Percentiles rank a stretch among this genome's conserved stretches.
These are phyloP conservation scores for Astyanax mexicanus DNA, from an alignment of 2,797 vertebrate species.

Conservation along the genomic window DNA sequence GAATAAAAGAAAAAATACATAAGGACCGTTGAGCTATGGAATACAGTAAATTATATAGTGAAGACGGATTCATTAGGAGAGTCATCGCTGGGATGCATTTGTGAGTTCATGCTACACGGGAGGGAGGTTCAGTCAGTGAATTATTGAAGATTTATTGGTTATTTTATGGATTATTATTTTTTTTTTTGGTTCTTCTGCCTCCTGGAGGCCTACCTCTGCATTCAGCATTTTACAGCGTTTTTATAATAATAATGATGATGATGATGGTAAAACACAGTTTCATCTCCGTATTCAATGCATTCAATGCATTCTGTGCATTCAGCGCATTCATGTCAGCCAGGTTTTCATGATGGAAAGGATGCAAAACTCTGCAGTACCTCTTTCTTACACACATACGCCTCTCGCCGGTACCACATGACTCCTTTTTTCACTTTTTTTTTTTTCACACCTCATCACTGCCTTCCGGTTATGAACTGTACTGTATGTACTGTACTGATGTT, in stretches of 20 bases:
- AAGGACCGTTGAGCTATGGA: conserved; percentile 22
- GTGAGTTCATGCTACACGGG: conserved; percentile 19
- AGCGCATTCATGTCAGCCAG: conserved; percentile 40
- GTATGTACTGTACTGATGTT: conserved; percentile 30
- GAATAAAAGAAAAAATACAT: conserved; percentile 23
- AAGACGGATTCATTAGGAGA: conserved; percentile 38
- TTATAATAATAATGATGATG: no score
- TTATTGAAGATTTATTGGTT: conserved; percentile 28
- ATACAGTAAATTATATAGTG: conserved; percentile 13
- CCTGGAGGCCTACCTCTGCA: conserved; percentile 58
- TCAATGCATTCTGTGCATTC: no score
- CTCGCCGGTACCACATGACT: conserved; percentile 39
- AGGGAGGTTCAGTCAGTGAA: conserved; percentile 12
- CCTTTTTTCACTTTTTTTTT: conserved; percentile 35
- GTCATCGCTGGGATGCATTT: conserved; percentile 41
- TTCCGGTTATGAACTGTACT: conserved; percentile 32
- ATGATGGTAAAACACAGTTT: conserved; percentile 37
- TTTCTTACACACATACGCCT: conserved; percentile 44
- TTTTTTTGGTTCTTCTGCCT: conserved; percentile 46
- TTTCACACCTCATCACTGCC: conserved; percentile 35
- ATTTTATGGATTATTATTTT: no score
- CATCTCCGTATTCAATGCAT: conserved; percentile 36
- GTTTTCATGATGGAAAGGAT: conserved; percentile 39
- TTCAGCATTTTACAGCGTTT: no score
- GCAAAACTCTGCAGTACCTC: conserved; percentile 51